Percentiles rank a stretch among this genome's conserved stretches.
Conservation (phyloP, 1,140 invertebrate genomes). For the Mercenaria mercenaria region DNA sequence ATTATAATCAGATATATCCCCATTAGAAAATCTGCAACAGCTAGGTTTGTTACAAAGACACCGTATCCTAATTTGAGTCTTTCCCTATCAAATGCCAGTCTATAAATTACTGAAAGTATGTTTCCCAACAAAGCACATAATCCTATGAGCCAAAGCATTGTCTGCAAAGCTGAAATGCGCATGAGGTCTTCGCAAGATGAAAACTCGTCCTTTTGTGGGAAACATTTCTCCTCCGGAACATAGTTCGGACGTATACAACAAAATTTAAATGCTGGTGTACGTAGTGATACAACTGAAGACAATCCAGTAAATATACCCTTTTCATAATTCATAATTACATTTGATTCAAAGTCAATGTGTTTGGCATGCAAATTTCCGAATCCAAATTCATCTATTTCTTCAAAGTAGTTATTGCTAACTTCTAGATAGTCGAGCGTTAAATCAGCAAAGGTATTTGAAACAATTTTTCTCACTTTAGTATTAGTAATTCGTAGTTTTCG, state of each 20-base stretch:
- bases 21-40: slow-evolving; percentile 81
- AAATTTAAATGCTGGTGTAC: slow-evolving; percentile 1
- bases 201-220: slow-evolving; percentile 70
- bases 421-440: slow-evolving; percentile 42
- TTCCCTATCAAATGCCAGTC: slow-evolving; percentile 62
- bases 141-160: slow-evolving; percentile 73
- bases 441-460: slow-evolving; percentile 38
- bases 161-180: too few relatives aligned
- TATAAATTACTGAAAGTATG: slow-evolving; percentile 76
- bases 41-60: slow-evolving; percentile 77
- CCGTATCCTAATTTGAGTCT: slow-evolving; percentile 68
- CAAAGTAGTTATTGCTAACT: neutral
- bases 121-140: slow-evolving; percentile 37
- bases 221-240: slow-evolving; percentile 62
- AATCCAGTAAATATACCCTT: slow-evolving; percentile 19
- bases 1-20: slow-evolving; percentile 81
- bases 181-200: too few relatives aligned
- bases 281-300: neutral
- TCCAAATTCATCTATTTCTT: neutral
- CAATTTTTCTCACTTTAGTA: slow-evolving; percentile 15
- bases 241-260: slow-evolving; percentile 40
- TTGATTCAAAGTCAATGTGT: neutral
- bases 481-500: neutral
- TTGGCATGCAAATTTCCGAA: neutral
- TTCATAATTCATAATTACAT: neutral